Evolutionary conservation across 2,797 vertebrate genomes (phyloP), one percentile per base, ranked within the genome.

Genomic region (Brachyrhaphis roseni): DNA sequence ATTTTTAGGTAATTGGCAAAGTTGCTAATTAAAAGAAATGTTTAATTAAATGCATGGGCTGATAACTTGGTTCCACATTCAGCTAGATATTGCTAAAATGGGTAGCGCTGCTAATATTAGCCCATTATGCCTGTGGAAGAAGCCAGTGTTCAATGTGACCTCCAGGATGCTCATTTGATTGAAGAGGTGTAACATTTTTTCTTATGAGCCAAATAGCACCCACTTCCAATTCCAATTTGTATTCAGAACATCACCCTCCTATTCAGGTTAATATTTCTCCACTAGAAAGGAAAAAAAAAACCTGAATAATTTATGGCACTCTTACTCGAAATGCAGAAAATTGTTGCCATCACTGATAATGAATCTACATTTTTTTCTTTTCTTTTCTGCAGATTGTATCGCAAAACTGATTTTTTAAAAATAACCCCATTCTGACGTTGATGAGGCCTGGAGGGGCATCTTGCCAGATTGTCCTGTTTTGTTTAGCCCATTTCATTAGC

Each of bases 271-370:
- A 16, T 72, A 39, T 72, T 45, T 16, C 8, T 12, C 1, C 74
- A 55, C 51, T 53, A 76, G 70, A 28, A 2, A 34, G 28, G 10
- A 47, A 59, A 72, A 39, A 41, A 41, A 70, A n/a, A 39, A 53
- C n/a, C n/a, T n/a, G 59, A 34, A 36, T 43, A 2, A 43, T 70
- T 70, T 43, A 70, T 70, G 12, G 20, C 34, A 39, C 70, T 82
- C 36, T 66, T 59, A 76, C 64, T 75, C 49, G 26, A 13, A 41
- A 57, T 72, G 62, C 72, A 70, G 28, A 76, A 77, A 85, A 78
- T 49, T 59, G 43, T 80, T 45, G 36, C 23, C 15, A 72, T 75
- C 43, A 59, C 18, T 46, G 46, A 26, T n/a, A 43, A 41, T 68
- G 23, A 43, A 43, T 51, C 13, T 0, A 15, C n/a, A 34, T 26